phyloP scores from a whole-genome alignment of 2,113 vertebrate species.

The Chionomys nivalis region DNA sequence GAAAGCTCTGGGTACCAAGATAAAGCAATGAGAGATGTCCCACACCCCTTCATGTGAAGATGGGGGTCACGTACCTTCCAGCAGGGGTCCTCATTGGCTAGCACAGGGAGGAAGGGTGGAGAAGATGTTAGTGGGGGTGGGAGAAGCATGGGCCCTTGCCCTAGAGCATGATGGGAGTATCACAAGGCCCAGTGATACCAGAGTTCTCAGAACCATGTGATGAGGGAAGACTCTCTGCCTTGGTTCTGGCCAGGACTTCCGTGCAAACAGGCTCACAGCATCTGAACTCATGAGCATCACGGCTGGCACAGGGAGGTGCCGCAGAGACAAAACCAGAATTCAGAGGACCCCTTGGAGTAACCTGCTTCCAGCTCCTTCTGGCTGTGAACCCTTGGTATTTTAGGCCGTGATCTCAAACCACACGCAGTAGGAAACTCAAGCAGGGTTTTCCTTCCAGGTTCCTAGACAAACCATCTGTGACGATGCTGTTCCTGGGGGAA shows the following conservation, averaged over 20 bases:
- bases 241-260: background rate
- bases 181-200: too few relatives aligned
- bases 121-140: conserved; percentile 89
- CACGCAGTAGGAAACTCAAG: rapidly evolving
- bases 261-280: background rate
- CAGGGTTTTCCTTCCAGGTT: background rate
- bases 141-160: background rate
- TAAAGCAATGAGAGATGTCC: background rate
- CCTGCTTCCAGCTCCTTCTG: background rate
- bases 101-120: conserved; percentile 92
- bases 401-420: background rate
- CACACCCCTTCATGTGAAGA: background rate
- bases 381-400: background rate
- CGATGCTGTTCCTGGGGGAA: background rate
- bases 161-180: background rate
- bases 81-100: conserved; percentile 95
- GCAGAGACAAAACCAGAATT: rapidly evolving
- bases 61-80: conserved; percentile 94
- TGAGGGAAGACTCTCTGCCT: background rate
- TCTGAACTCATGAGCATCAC: rapidly evolving
- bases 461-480: background rate
- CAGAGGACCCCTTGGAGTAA: background rate
- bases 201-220: background rate
- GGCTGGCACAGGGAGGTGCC: background rate
- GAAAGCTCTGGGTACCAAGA: rapidly evolving